Base-by-base conservation (phyloP, 2,888 invertebrate genomes). In the Zhuqinia jingwanae region DNA sequence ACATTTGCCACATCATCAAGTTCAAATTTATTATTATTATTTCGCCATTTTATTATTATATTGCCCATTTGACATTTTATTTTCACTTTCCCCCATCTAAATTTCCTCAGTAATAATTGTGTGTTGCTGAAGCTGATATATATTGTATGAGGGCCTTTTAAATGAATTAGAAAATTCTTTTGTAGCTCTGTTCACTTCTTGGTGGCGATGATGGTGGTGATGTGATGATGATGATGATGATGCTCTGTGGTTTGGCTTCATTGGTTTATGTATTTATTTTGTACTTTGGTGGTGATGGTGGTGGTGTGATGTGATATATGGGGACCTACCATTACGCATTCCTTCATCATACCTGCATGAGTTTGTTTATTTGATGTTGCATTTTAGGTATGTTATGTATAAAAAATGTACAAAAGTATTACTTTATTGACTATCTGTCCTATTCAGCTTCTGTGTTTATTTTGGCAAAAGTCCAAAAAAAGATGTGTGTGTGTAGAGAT, bases 41-140 rank as follows among this genome's bases (percentile, higher is more conserved):
- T 53, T 50, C 8, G 50, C 50, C 30, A 56, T 79, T 60, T 78
- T 79, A 63, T 65, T 63, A 27, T 65, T 47, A 70, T 45, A 70
- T 47, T 65, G n/a, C 47, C 79, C 84, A 60, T 70, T 78, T 77
- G 77, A 78, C 84, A 85, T 73, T 82, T 78, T 85, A 65, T 70
- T 85, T 77, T 85, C 84, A 85, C 84, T 85, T 85, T 85, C 84
- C 83, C n/a, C 76, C 77, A 77, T 63, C 84, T 56, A 85, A 78
- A 85, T 85, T 85, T 85, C 78, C 77, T 70, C 78, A 70, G 8
- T 81, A 81, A 81, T 85, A 70, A 53, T 60, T 60, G 27, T 63
- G 27, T 70, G 47, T 70, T 45, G 45, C 36, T 36, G 36, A 36
- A 25, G 45, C 36, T 36, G 36, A 36, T 36, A 36, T 36, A 36